Percentiles rank a stretch among this genome's conserved stretches.
phyloP scores from a whole-genome alignment of 2,888 invertebrate genomes.

The Reticulitermes lucifugus region DNA sequence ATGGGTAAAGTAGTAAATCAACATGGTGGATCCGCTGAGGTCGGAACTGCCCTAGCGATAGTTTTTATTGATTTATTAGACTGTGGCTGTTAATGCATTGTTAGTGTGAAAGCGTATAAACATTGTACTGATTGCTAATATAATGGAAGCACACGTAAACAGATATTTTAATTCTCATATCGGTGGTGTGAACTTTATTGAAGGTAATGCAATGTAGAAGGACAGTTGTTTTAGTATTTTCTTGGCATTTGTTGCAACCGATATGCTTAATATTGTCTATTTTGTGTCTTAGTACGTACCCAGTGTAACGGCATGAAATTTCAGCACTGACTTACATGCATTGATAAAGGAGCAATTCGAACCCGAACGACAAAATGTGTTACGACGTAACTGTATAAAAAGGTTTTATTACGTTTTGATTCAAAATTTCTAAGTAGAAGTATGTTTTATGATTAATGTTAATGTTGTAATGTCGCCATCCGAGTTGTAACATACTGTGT shows the following conservation, averaged over 20 bases:
- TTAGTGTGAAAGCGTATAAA: not conserved
- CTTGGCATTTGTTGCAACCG: not conserved
- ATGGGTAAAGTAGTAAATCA: slow-evolving; percentile 37
- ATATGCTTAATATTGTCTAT: not conserved
- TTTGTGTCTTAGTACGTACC: not conserved
- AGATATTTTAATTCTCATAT: not conserved
- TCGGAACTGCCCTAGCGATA: slow-evolving; percentile 17
- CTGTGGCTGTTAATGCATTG: not conserved
- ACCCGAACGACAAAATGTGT: not conserved
- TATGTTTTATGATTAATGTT: no score
- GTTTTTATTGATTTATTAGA: slow-evolving; percentile 40
- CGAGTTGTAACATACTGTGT: no score
- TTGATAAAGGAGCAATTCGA: not conserved
- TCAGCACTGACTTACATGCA: not conserved
- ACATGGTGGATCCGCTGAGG: slow-evolving; percentile 20
- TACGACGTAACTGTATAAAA: not conserved
- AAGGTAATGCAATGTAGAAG: not conserved
- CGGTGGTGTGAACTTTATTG: not conserved
- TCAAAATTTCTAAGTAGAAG: no score
- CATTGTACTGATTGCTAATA: not conserved
- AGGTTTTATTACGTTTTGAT: not conserved
- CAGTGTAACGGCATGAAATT: not conserved
- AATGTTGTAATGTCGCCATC: no score
- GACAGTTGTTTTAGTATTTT: not conserved
- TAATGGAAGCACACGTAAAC: not conserved